Conservation (phyloP, 2,797 vertebrate genomes). For the Characodon lateralis region DNA sequence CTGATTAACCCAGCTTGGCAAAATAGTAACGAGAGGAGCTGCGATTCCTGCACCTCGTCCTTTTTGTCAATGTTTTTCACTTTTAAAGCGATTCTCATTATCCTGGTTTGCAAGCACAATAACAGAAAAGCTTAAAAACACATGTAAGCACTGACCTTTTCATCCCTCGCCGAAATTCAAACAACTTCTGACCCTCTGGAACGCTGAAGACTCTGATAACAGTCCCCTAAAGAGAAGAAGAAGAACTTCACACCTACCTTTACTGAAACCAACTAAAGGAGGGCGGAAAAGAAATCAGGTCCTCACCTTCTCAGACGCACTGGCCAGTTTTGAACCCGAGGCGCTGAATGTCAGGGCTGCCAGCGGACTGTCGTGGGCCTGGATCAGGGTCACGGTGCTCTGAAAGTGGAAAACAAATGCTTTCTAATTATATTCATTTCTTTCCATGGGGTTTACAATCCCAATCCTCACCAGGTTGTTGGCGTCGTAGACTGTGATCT, state of each 20-base stretch:
- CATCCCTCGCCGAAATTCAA: slow-evolving; percentile 94
- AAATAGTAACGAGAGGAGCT: not conserved
- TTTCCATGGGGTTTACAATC: not conserved
- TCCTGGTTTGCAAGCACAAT: not conserved
- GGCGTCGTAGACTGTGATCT: slow-evolving; percentile 91
- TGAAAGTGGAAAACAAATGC: slow-evolving; percentile 54
- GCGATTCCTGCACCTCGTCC: too few species aligned
- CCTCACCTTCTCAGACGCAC: slow-evolving; percentile 90
- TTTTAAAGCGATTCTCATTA: not conserved
- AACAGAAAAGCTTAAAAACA: not conserved
- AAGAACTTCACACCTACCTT: slow-evolving; percentile 19
- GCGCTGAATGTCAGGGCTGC: slow-evolving; percentile 90
- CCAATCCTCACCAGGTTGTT: slow-evolving; percentile 87
- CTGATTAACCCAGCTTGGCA: not conserved
- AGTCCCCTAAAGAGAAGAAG: slow-evolving; percentile 82
- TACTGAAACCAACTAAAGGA: not conserved
- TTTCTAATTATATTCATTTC: slow-evolving; percentile 15
- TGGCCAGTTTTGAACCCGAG: slow-evolving; percentile 88
- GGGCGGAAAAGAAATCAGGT: not conserved
- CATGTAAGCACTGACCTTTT: slow-evolving; percentile 84
- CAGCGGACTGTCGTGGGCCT: slow-evolving; percentile 90
- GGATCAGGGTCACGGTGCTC: slow-evolving; percentile 88
- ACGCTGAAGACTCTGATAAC: slow-evolving; percentile 93
- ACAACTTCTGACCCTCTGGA: slow-evolving; percentile 91
- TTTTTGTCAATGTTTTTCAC: not conserved